Conservation (phyloP, 2,888 invertebrate genomes). For the Autographa pulchrina region DNA sequence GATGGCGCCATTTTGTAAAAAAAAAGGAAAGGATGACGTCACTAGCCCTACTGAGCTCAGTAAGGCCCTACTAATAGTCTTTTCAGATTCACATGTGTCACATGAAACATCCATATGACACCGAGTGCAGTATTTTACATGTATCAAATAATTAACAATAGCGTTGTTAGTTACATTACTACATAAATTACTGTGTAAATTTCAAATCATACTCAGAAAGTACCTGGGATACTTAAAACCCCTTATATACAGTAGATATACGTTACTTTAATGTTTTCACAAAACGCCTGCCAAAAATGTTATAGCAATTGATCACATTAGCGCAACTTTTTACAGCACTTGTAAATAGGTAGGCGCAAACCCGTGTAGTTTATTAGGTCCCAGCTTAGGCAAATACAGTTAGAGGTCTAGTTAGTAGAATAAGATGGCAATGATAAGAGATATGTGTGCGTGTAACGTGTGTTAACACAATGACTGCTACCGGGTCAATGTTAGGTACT, state of each 20-base stretch:
- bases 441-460: neutral
- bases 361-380: neutral
- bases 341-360: neutral
- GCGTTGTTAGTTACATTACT: neutral
- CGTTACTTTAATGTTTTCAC: neutral
- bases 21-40: too few species aligned
- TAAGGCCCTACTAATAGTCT: neutral
- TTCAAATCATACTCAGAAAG: too few species aligned
- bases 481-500: neutral
- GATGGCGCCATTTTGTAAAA: too few species aligned
- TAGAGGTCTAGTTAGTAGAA: neutral
- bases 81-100: neutral
- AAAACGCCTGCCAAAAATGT: constrained; percentile 15
- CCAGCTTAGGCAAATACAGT: neutral
- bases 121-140: neutral
- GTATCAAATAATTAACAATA: neutral
- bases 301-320: constrained; percentile 16
- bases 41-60: too few species aligned
- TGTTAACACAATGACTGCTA: constrained; percentile 8
- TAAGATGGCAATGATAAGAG: constrained; percentile 3
- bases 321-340: neutral
- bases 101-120: neutral
- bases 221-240: neutral
- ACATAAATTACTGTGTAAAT: neutral
- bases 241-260: neutral